Conservation (phyloP, 2,113 vertebrate genomes). For the Clarias magur region DNA sequence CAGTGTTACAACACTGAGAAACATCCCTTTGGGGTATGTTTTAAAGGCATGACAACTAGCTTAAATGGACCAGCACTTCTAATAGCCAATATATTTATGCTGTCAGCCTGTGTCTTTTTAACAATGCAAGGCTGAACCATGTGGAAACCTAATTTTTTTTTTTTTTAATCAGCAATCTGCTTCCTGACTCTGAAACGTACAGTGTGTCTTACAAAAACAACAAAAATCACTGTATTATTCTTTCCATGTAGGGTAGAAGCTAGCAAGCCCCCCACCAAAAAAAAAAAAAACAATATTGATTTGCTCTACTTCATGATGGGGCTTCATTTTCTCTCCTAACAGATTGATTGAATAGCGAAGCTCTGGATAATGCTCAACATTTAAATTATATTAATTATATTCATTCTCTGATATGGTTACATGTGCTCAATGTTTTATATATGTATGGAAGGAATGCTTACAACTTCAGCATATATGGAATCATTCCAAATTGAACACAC, state of each 20-base stretch:
- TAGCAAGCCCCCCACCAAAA: neutral
- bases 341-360: neutral
- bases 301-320: neutral
- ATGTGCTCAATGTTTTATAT: neutral
- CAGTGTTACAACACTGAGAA: neutral
- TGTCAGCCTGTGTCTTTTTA: neutral
- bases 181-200: no score
- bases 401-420: neutral
- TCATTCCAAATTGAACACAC: neutral
- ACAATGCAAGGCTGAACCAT: no score
- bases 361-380: neutral
- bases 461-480: neutral
- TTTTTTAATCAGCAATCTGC: no score
- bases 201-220: no score
- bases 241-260: neutral
- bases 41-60: neutral
- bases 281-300: neutral
- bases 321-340: neutral
- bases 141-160: no score
- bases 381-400: neutral
- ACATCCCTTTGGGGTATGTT: neutral
- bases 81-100: neutral
- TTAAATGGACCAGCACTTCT: neutral
- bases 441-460: neutral
- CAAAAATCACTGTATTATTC: neutral